phyloP scores from a whole-genome alignment of 2,113 vertebrate species.

The Leiothrix lutea region DNA sequence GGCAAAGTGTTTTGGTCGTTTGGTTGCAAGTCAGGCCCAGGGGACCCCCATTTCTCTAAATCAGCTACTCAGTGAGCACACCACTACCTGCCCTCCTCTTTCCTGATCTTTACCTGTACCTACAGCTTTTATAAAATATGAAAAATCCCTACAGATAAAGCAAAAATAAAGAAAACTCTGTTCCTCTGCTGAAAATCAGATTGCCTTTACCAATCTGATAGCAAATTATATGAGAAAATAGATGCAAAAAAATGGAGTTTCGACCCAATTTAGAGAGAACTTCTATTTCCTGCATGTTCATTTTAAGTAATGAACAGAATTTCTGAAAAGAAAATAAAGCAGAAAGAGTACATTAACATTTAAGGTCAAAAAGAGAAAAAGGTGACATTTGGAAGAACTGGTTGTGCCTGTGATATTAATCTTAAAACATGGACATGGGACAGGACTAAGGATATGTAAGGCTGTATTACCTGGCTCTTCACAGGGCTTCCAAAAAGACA shows the following conservation, averaged over 20 bases:
- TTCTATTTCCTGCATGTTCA: neutral
- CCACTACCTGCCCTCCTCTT: neutral
- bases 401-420: neutral
- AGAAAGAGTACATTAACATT: neutral
- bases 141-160: neutral
- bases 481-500: neutral
- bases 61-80: neutral
- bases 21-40: neutral
- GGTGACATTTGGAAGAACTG: neutral
- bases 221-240: neutral
- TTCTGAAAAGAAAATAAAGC: neutral
- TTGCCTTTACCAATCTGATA: neutral
- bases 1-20: neutral
- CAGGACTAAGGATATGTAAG: neutral
- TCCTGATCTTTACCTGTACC: neutral
- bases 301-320: neutral
- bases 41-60: neutral
- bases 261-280: neutral
- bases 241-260: neutral
- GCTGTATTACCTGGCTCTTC: neutral
- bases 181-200: neutral
- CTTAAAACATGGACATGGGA: neutral
- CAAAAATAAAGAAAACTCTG: neutral
- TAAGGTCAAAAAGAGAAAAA: neutral
- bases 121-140: neutral